phyloP scores from a whole-genome alignment of 1,140 invertebrate species.

The Eupristina koningsbergeri region DNA sequence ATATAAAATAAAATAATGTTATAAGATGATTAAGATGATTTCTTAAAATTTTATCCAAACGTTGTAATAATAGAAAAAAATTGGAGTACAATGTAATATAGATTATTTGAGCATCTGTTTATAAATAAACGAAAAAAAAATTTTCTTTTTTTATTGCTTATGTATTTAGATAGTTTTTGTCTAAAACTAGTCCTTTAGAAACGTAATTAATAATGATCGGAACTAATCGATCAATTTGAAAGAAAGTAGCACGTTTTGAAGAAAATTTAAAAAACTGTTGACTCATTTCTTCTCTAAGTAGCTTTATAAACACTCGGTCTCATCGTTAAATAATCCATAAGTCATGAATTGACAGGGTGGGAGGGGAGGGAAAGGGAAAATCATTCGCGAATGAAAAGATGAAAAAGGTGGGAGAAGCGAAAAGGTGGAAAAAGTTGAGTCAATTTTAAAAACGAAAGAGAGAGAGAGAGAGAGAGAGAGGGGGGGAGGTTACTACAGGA shows the following conservation, averaged over 20 bases:
- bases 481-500: background rate
- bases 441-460: constrained; percentile 5
- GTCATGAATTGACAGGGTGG: background rate
- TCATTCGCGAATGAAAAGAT: background rate
- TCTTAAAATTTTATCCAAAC: too few relatives aligned
- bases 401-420: background rate
- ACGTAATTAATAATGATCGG: background rate
- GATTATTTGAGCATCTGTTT: too few relatives aligned
- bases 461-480: background rate
- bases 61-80: too few relatives aligned
- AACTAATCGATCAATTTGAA: too few relatives aligned
- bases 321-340: background rate
- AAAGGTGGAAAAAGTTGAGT: background rate
- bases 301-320: constrained; percentile 10
- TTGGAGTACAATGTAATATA: too few relatives aligned
- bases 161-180: too few relatives aligned
- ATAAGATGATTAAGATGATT: too few relatives aligned
- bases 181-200: background rate
- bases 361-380: background rate
- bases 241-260: background rate
- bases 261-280: background rate
- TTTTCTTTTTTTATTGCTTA: too few relatives aligned
- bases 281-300: background rate
- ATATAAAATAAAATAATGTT: too few relatives aligned
- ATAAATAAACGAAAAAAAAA: too few relatives aligned